Base-by-base conservation (phyloP, 2,888 invertebrate genomes). In the Xylota sylvarum region DNA sequence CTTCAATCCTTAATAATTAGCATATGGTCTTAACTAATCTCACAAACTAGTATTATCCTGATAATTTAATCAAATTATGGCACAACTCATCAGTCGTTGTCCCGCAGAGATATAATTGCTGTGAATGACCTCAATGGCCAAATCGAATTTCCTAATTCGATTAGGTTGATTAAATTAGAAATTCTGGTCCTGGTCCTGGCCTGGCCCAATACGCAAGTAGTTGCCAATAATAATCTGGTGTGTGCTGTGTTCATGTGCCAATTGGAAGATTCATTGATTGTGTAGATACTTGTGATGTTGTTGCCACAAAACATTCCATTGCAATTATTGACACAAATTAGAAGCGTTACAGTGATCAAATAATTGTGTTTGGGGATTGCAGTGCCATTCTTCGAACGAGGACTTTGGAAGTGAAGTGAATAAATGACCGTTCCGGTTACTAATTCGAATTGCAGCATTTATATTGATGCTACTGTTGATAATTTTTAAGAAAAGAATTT, bases 101-200 rank as follows among this genome's bases (percentile, higher is more conserved):
- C 30, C 50, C 70, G 58, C 62, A 70, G 62, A 69, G 62, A 40
- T 86, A 35, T 86, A 86, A 86, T 82, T 82, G 77, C 65, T 77
- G 60, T 72, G 82, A 86, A 77, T 62, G 76, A 82, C 77, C 70
- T 76, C 81, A 69, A 72, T 82, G 67, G 72, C 43, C 35, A 76
- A 81, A 82, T 77, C 60, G 85, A 82, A 76, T 80, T 85, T 77
- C 37, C 85, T 86, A 86, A 86, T 86, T 81, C 72, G 76, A 86
- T 86, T 82, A 86, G 52, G 58, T 55, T 82, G 81, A 81, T 82
- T 77, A 67, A 81, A 85, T 85, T 85, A 85, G 70, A 48, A 56
- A 76, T 80, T 32, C 12, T 35, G 40, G 60, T 32, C 30, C 30
- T 40, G 12, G 19, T 17, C 23, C 23, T 23, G 23, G 23, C 23